Base-by-base conservation (phyloP, 2,113 vertebrate genomes). In the Triplophysa tibetana region DNA sequence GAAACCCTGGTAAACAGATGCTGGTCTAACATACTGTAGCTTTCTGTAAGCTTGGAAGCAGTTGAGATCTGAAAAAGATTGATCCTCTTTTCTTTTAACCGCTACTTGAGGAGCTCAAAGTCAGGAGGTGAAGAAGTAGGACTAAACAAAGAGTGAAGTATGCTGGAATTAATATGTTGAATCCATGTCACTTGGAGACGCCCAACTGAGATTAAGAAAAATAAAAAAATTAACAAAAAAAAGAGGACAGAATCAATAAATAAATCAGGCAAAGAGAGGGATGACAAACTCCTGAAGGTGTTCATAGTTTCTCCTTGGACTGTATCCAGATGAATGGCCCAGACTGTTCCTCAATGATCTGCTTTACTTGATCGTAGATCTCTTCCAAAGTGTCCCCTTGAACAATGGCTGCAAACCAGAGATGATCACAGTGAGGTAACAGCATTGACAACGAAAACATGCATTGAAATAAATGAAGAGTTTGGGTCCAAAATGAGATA, bases 291-390 rank as follows among this genome's bases (percentile, higher is more conserved):
- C 17, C 45, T 16, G 43, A 80, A 76, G 82, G 76, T 80, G 90
- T 91, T 98, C 95, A 99, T 92, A 99, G 91, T 89, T 99, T 99
- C 92, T 99, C 98, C 92, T 98, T 98, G 85, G 97, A 96, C 85
- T 94, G 96, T 58, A 98, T 93, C 98, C 98, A 99, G 90, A 99
- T 97, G 89, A 92, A 95, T 73, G 96, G 94, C 68, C 96, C 95
- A 74, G 98, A 98, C 87, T 98, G 98, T 72, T 98, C 97, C 88
- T 99, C 98, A 86, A 99, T 99, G 89, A 98, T 94, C 90, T 96
- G 96, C 89, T 98, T 99, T 87, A 96, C 95, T 89, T 96, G 96
- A 68, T 97, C 96, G 90, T 99, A 99, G 89, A 98, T 97, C 89
- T 99, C 97, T 87, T 99, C 98, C 93, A 99, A 88, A 0, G 95